phyloP scores from a whole-genome alignment of 2,888 invertebrate species.

The Pomacea canaliculata region DNA sequence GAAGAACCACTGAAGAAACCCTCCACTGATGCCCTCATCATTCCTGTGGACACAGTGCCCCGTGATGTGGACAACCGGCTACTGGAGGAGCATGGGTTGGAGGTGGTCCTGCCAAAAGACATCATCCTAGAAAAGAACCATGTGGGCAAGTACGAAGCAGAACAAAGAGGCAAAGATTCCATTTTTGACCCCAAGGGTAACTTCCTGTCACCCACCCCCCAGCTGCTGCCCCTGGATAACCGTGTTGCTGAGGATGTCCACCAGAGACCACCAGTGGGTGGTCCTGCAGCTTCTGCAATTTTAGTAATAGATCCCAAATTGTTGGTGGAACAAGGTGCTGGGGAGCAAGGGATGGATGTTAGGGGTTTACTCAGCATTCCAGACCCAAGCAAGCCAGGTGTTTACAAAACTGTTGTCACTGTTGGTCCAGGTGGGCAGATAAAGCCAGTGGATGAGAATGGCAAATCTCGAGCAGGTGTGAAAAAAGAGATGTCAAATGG shows the following conservation, averaged over 20 bases:
- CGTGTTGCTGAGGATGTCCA: slow-evolving; percentile 1
- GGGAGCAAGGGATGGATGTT: slow-evolving; percentile 6
- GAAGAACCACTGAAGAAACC: slow-evolving; percentile 54
- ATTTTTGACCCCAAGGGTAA: slow-evolving; percentile 1
- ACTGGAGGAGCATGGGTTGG: slow-evolving; percentile 53
- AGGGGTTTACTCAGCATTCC: slow-evolving; percentile 14
- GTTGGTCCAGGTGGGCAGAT: slow-evolving; percentile 15
- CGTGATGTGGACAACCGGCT: slow-evolving; percentile 59
- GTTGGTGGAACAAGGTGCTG: not conserved
- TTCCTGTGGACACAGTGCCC: slow-evolving; percentile 45
- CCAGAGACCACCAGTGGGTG: not conserved
- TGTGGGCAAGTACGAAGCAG: slow-evolving; percentile 54
- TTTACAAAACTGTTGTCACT: slow-evolving; percentile 20
- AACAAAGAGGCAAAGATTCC: slow-evolving; percentile 53
- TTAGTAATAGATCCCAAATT: not conserved
- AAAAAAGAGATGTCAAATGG: not conserved
- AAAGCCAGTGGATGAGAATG: not conserved
- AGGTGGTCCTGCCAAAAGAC: slow-evolving; percentile 43
- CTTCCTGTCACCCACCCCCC: not conserved
- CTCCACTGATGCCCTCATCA: slow-evolving; percentile 46
- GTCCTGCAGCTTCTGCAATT: not conserved
- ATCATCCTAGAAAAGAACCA: slow-evolving; percentile 42
- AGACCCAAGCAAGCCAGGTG: slow-evolving; percentile 17
- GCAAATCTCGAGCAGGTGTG: not conserved
- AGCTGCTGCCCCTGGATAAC: not conserved